Conservation (phyloP, 2,113 vertebrate genomes). For the Hyperopisus bebe region DNA sequence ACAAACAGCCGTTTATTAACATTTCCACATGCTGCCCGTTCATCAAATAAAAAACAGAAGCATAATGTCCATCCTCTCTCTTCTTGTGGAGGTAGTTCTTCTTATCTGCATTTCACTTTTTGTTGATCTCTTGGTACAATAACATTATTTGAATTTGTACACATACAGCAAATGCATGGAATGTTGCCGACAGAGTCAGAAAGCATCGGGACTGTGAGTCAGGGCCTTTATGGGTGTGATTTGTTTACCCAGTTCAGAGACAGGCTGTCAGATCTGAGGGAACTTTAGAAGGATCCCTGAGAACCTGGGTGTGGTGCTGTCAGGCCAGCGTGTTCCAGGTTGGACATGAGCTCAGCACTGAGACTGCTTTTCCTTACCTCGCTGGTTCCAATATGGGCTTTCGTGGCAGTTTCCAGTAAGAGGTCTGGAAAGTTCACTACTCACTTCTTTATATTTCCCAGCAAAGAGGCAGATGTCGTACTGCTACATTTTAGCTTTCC, state of each 20-base stretch:
- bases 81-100: background rate
- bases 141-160: background rate
- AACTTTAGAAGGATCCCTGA: background rate
- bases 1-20: background rate
- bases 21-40: background rate
- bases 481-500: background rate
- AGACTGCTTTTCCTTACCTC: slow-evolving; percentile 4
- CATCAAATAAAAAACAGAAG: background rate
- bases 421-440: background rate
- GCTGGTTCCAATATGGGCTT: background rate
- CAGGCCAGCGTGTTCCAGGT: background rate
- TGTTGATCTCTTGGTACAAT: background rate
- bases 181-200: background rate
- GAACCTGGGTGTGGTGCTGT: slow-evolving; percentile 9
- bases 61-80: background rate
- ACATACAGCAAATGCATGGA: background rate
- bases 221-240: background rate
- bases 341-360: background rate
- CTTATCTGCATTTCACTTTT: background rate
- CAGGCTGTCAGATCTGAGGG: background rate
- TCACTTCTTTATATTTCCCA: slow-evolving; percentile 4
- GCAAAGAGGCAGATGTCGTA: background rate
- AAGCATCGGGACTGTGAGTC: background rate
- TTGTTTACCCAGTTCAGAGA: background rate
- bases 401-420: slow-evolving; percentile 14